These are phyloP conservation scores for Lampris megalopsis DNA, from an alignment of 2,113 vertebrate species.

Conservation along the genomic window DNA sequence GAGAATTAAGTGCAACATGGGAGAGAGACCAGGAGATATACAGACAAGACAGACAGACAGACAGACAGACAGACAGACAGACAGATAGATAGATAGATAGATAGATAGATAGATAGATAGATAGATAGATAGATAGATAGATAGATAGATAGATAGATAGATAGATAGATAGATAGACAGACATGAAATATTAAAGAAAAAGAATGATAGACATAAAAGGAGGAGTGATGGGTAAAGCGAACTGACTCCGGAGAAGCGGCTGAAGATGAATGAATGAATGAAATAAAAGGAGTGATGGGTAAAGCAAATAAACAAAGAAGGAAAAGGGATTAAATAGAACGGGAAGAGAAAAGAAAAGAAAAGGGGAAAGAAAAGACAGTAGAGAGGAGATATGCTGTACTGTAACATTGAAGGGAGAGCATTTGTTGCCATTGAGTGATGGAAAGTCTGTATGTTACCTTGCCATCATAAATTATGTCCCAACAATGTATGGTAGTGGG, in stretches of 20 bases:
- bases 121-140: slow-evolving; percentile 47
- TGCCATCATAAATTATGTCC: slow-evolving; percentile 80
- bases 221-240: neutral
- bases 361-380: neutral
- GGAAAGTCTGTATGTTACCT: slow-evolving; percentile 80
- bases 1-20: slow-evolving; percentile 75
- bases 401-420: slow-evolving; percentile 62
- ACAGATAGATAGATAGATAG: neutral
- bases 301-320: neutral
- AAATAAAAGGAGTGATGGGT: neutral
- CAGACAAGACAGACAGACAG: neutral
- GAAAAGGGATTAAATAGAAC: neutral
- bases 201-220: neutral
- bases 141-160: slow-evolving; percentile 5
- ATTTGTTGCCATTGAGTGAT: slow-evolving; percentile 78
- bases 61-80: neutral
- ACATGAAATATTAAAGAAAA: neutral
- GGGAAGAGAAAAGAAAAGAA: slow-evolving; percentile 8
- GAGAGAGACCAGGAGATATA: slow-evolving; percentile 61
- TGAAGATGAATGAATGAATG: no score
- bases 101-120: neutral
- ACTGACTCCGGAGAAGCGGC: no score
- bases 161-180: slow-evolving; percentile 1
- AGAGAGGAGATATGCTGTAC: slow-evolving; percentile 34
- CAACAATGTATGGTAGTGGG: slow-evolving; percentile 69